Evolutionary conservation across 2,113 vertebrate genomes (phyloP), one percentile per base, ranked within the genome.

Genomic region (Pomatorhinus ruficollis): DNA sequence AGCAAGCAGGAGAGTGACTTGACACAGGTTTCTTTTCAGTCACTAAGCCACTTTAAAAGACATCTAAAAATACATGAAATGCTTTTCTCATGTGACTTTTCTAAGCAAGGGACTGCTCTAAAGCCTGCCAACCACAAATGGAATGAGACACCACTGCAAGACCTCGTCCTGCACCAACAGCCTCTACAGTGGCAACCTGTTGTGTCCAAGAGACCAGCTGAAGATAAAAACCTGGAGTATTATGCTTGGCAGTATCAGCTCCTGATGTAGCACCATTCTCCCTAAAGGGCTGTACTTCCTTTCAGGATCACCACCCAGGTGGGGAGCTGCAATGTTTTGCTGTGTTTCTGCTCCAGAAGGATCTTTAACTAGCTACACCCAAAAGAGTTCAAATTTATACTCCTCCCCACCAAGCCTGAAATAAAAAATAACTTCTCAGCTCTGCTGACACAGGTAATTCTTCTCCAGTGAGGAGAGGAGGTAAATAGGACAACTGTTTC

Each of bases 21-120:
- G 42, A 66, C 0, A 5, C 82, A 88, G 95, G 92, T 95, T 83
- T 63, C 79, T 66, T 90, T 86, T 33, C 75, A 81, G 85, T 63
- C 83, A 44, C 65, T 75, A 82, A 95, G 86, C 60, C 75, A 79
- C 89, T 93, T 96, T 74, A 96, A 96, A 93, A 94, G 82, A 39
- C 75, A 92, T 66, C 95, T 95, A 96, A 95, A 96, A 96, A 94
- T 74, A 91, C 63, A 96, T 66, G 33, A 93, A 88, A 87, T 81
- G 75, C 82, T 90, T 93, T 91, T 87, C 89, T 95, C 94, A 82
- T 66, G 87, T 83, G 90, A 80, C 87, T 93, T 90, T 76, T 88
- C 70, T 30, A 84, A 64, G 80, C 3, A 10, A 89, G 72, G 76
- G 91, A 76, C 57, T 57, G 66, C 54, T 92, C 54, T 24, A 49